Conservation (phyloP, 2,113 vertebrate genomes). For the Dinomys branickii region DNA sequence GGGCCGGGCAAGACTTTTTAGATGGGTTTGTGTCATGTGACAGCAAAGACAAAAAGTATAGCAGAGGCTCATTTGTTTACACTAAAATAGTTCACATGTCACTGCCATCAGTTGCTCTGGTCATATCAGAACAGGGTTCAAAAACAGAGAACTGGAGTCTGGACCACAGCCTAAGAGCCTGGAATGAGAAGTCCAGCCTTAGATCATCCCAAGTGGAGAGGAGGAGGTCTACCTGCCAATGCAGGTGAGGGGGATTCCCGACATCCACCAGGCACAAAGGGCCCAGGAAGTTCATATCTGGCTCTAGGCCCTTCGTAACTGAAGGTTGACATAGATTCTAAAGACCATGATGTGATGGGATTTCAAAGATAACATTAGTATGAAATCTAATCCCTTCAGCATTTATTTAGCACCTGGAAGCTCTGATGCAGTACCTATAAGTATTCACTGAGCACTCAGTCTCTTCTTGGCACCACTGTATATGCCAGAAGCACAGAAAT, state of each 20-base stretch:
- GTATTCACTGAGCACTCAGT: background rate
- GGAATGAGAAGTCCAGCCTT: accelerated
- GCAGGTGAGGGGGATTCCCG: accelerated
- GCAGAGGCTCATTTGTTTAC: background rate
- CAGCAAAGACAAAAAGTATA: accelerated
- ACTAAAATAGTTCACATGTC: background rate
- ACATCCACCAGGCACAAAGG: background rate
- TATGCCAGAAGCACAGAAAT: background rate
- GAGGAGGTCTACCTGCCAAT: background rate
- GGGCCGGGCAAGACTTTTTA: background rate
- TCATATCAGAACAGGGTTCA: background rate
- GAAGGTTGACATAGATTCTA: background rate
- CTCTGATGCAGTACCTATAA: background rate
- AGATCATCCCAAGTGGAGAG: background rate
- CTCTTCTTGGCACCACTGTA: background rate
- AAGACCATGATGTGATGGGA: background rate
- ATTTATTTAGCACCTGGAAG: background rate
- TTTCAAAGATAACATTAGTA: background rate
- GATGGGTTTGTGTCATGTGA: background rate
- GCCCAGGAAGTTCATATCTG: background rate
- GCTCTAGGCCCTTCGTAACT: background rate
- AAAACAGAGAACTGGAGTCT: background rate
- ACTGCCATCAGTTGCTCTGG: background rate
- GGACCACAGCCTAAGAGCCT: no score
- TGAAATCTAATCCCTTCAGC: background rate